Evolutionary conservation across 2,113 vertebrate genomes (phyloP).

Genomic region (Cichladusa arquata): DNA sequence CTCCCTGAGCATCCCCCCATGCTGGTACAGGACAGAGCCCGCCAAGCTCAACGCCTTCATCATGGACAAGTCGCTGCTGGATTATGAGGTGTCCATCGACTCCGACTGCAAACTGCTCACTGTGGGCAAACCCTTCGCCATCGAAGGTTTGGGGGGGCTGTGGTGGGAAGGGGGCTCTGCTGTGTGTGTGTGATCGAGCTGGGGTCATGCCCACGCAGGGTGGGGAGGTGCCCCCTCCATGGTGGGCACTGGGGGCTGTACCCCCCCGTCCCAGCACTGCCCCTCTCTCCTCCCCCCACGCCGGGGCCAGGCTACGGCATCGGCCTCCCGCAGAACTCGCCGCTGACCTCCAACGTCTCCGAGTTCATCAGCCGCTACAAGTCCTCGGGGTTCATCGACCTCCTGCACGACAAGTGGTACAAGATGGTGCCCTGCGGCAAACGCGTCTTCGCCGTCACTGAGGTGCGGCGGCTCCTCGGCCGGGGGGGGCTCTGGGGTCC

Average conservation of each 20-base stretch:
- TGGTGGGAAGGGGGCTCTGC: not conserved
- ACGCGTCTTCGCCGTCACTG: slow-evolving; percentile 85
- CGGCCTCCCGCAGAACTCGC: slow-evolving; percentile 88
- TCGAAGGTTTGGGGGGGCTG: slow-evolving; percentile 73
- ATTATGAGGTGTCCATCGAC: slow-evolving; percentile 89
- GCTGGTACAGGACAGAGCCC: slow-evolving; percentile 79
- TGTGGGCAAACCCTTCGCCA: slow-evolving; percentile 88
- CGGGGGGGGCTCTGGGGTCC: not conserved
- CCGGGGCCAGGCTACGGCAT: slow-evolving; percentile 84
- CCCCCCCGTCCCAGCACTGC: not conserved
- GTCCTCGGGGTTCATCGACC: slow-evolving; percentile 88
- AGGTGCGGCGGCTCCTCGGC: slow-evolving; percentile 68
- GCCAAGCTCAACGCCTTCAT: slow-evolving; percentile 88
- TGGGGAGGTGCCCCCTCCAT: rapidly evolving
- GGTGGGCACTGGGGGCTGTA: not conserved
- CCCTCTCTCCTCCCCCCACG: rapidly evolving
- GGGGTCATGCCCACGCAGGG: not conserved
- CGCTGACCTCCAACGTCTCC: slow-evolving; percentile 85
- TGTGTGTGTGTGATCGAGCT: not conserved
- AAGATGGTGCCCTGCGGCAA: slow-evolving; percentile 93
- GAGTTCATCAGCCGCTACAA: slow-evolving; percentile 94
- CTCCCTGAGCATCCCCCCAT: not conserved
- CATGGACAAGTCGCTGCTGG: slow-evolving; percentile 88
- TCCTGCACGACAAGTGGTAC: slow-evolving; percentile 95
- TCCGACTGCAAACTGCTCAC: slow-evolving; percentile 87